phyloP scores from a whole-genome alignment of 2,113 vertebrate genomes.

The Phylloscopus trochiloides region DNA sequence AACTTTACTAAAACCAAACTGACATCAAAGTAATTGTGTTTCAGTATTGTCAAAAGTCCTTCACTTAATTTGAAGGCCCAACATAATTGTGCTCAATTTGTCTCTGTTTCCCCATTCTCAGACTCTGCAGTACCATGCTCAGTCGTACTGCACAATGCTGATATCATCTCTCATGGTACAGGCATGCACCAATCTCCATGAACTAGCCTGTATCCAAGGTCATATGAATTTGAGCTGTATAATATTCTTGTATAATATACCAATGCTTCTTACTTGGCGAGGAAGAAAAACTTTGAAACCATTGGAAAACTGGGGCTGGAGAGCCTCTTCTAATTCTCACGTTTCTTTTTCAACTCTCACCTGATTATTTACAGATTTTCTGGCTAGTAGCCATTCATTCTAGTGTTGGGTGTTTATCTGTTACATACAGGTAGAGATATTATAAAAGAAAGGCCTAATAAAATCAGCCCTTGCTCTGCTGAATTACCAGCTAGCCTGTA shows the following conservation, averaged over 20 bases:
- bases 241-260: not conserved
- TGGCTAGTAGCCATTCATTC: not conserved
- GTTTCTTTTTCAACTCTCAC: not conserved
- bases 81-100: not conserved
- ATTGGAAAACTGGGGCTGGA: not conserved
- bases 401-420: not conserved
- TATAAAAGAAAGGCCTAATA: not conserved
- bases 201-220: not conserved
- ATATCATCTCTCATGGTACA: not conserved
- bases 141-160: not conserved
- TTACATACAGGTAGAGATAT: not conserved
- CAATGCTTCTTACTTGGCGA: not conserved
- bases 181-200: fast-evolving
- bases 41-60: not conserved
- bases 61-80: not conserved
- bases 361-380: not conserved
- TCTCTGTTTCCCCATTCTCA: not conserved
- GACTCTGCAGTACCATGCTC: not conserved
- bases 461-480: not conserved
- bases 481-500: not conserved
- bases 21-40: not conserved
- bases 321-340: not conserved
- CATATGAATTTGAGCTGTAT: not conserved
- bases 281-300: not conserved
- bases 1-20: not conserved